These are phyloP conservation scores for Acanthurus tractus DNA, from an alignment of 2,797 vertebrate genomes.

Conservation along the genomic window DNA sequence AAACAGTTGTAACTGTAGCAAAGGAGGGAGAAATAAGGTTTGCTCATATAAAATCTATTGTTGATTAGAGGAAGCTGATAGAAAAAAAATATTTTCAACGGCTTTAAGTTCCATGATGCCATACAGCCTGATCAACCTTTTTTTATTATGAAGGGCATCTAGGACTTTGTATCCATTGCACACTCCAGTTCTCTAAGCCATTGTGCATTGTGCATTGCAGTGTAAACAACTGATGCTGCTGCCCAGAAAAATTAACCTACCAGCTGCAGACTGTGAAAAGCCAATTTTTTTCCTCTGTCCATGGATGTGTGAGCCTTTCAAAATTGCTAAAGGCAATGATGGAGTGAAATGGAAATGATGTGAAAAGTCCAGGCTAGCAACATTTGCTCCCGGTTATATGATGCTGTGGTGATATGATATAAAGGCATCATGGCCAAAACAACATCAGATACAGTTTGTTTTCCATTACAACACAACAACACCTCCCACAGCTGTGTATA, in stretches of 20 bases:
- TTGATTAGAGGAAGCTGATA: background rate
- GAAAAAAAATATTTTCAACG: background rate
- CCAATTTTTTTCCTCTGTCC: constrained; percentile 2
- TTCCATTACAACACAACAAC: constrained; percentile 27
- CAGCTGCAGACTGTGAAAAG: constrained; percentile 32
- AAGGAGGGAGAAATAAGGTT: too few relatives aligned
- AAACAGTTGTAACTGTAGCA: background rate
- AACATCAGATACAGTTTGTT: constrained; percentile 27
- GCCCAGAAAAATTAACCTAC: constrained; percentile 19
- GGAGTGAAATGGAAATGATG: constrained; percentile 53
- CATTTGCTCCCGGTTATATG: constrained; percentile 40
- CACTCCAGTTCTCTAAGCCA: background rate
- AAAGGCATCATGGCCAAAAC: constrained; percentile 41
- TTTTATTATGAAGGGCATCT: background rate
- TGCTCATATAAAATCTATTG: background rate
- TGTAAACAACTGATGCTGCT: constrained; percentile 8
- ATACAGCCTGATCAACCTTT: background rate
- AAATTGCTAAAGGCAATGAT: constrained; percentile 50
- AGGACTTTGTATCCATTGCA: background rate
- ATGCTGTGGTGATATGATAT: constrained; percentile 49
- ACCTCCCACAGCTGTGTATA: background rate
- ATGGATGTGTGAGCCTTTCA: constrained; percentile 41
- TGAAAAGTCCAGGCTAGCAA: constrained; percentile 39
- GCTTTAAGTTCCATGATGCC: background rate
- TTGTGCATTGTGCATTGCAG: background rate